Evolutionary conservation across 2,888 invertebrate genomes (phyloP), one percentile per base, ranked within the genome.

Genomic region (Lepidochrysops patricia): DNA sequence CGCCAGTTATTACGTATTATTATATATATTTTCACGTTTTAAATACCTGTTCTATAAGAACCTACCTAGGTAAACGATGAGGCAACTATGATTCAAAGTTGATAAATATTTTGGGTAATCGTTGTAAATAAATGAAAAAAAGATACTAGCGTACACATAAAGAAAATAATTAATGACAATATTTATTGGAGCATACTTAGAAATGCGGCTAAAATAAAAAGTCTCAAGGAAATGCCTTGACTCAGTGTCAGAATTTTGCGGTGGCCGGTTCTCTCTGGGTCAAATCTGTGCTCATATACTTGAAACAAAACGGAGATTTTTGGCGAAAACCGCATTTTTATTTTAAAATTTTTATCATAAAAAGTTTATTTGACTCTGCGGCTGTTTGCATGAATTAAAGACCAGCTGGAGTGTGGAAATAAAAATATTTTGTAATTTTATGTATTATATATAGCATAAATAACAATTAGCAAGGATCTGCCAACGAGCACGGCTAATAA

Each of bases 401-500:
- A 29, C 43, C 43, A 23, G 43, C 43, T 23, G 43, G 19, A 43
- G 43, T 43, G 12, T 43, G 19, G 43, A 43, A 54, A 26, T 19
- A 54, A 54, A 19, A 32, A 54, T 54, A 4, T 27, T 52, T 54
- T 54, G 19, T 32, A 29, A 54, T 27, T 32, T 32, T 54, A 54
- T 29, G n/a, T 15, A 32, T 19, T 54, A 12, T 27, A 26, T 52
- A 15, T n/a, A 19, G 7, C 32, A 19, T 54, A 54, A 54, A 54
- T 54, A 32, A 54, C 19, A 54, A 54, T 54, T 54, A 54, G 54
- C 54, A 32, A 19, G 23, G 32, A 29, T 19, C 15, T 32, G 54
- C 27, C 15, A 29, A 15, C 27, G 32, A 7, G 19, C 7, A 32
- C 29, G 3, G 54, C 27, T 54, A 54, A 54, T 54, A 29, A 54